phyloP scores from a whole-genome alignment of 2,113 vertebrate species.

The Phylloscopus whistleri region DNA sequence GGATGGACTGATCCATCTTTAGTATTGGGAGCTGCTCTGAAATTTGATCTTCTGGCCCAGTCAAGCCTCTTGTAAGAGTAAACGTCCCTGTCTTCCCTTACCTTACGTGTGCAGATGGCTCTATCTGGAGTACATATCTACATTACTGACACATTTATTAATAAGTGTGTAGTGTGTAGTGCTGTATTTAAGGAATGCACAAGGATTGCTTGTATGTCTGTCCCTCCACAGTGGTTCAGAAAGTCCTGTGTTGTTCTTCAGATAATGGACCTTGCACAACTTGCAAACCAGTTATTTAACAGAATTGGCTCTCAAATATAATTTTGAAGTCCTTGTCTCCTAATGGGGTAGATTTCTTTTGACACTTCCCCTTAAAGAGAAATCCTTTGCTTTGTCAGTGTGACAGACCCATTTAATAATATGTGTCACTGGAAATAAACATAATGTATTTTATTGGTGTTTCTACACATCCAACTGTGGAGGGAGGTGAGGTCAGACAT shows the following conservation, averaged over 20 bases:
- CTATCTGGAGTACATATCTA: neutral
- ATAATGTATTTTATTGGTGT: neutral
- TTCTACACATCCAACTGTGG: constrained; percentile 9
- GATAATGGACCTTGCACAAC: neutral
- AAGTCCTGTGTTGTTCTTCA: neutral
- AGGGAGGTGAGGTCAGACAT: constrained; percentile 20
- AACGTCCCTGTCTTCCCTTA: neutral
- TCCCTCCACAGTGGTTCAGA: neutral
- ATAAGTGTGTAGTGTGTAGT: neutral
- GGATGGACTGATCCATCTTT: neutral
- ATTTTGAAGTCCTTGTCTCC: neutral
- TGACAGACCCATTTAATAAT: constrained; percentile 7
- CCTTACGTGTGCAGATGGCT: neutral
- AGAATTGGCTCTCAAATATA: neutral
- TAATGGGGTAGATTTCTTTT: neutral
- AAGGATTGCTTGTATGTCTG: neutral
- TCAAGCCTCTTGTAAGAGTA: neutral
- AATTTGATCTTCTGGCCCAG: neutral
- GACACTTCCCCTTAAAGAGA: neutral
- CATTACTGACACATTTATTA: neutral
- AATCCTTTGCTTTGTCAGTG: neutral
- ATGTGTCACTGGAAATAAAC: constrained; percentile 4
- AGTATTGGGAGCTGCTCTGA: neutral
- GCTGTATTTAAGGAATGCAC: neutral
- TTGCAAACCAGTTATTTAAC: neutral